Base-by-base conservation (phyloP, 2,888 invertebrate genomes). In the Hyppa rectilinea region DNA sequence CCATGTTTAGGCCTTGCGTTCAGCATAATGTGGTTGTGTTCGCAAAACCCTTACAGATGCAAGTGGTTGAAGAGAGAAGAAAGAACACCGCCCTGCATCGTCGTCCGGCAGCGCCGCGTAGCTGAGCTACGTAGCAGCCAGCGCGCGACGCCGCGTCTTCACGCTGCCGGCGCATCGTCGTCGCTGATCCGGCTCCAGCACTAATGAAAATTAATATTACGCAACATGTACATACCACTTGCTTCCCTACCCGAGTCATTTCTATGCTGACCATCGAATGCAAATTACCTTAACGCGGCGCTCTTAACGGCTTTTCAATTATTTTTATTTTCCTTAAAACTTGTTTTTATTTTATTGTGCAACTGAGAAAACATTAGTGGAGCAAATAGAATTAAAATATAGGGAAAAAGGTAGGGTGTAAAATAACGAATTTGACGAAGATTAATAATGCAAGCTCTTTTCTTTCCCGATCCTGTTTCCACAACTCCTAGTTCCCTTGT, bases 401-500 rank as follows among this genome's bases (percentile, higher is more conserved):
- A 55, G 66, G 61, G 73, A 70, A 70, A 66, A 77, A 74, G 78
- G 64, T 89, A 91, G 90, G 91, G 85, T 89, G 87, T 89, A 83
- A 72, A 83, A 78, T 75, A 62, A 82, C 71, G 65, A 78, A 65
- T 70, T 56, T 78, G 77, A 76, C 77, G 81, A 81, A 80, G 84
- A 83, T 90, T 82, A 93, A 84, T 94, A 90, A 94, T 88, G 72
- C 69, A 73, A 74, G 71, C 80, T 90, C 81, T 92, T 94, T 93
- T 95, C 91, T 93, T 93, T 94, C 93, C 94, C 93, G 89, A 90
- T 93, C 92, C 90, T 86, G 85, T 89, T 84, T 89, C 91, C 91
- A 81, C 91, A 90, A 88, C 92, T 95, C 96, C 92, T 96, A 98
- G 98, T 98, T 97, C 96, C 99, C 99, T 65, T 99, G 99, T 96